Base-by-base conservation (phyloP, 2,797 vertebrate genomes). In the Zenarchopterus dispar region DNA sequence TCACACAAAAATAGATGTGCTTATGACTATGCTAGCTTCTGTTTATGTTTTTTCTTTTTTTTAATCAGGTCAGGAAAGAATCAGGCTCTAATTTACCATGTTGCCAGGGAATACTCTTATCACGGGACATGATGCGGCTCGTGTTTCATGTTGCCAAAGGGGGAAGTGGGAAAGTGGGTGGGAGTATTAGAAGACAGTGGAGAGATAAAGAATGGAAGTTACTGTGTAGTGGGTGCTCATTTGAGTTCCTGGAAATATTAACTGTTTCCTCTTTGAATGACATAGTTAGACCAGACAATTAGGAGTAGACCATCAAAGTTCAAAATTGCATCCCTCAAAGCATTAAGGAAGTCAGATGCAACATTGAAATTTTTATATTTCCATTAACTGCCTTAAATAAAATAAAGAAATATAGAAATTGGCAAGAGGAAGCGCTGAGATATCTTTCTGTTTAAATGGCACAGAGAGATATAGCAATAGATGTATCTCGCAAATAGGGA, bases 1-100 rank as follows among this genome's bases (percentile, higher is more conserved):
- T 78, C 67, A 70, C 5, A 54, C 76, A 11, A 67, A 55, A 77
- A 58, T 45, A 49, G 57, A 59, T 67, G 46, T 62, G 41, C 8
- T 10, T 16, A 43, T 53, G 59, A 24, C 31, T 56, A 17, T 22
- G 24, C 23, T 11, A 36, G 19, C 39, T 63, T 62, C 47, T 57
- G 17, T 24, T 17, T n/a, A 57, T 39, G 57, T 44, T 44, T 57
- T 52, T 39, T 47, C 31, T 53, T 44, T 44, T 57, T 52, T 39
- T 47, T 28, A 57, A 59, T 65, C 59, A 22, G 8, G 19, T 67
- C 58, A 67, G 17, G n/a, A 60, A 62, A 63, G 41, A 46, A 55
- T 46, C 64, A 67, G 56, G 52, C 33, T 65, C 6, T 23, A 49
- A 53, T 39, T 36, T 51, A 43, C 46, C 19, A 54, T 54, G 56